Percentiles rank a stretch among this genome's conserved stretches.
Evolutionary conservation across 2,113 vertebrate genomes (phyloP).

Genomic region (Periophthalmus modestus): DNA sequence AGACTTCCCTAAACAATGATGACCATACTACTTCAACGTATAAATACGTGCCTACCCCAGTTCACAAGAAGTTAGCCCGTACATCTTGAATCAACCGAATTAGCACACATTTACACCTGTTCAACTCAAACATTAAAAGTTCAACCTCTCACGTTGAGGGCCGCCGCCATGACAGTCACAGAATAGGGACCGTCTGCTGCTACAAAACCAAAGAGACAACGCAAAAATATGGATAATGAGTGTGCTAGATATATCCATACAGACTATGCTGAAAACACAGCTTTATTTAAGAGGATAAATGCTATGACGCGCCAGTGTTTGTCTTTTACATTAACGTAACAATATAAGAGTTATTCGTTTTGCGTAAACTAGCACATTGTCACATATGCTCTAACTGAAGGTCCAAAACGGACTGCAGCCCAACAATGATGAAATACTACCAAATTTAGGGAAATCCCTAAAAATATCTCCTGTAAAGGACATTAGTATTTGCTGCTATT

Average conservation of each 20-base stretch:
- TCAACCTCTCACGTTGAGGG: not conserved
- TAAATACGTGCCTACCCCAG: not conserved
- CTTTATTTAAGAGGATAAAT: not conserved
- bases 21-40: not conserved
- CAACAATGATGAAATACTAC: slow-evolving; percentile 40
- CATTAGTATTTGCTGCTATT: not conserved
- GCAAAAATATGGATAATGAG: not conserved
- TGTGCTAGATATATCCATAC: not conserved
- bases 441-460: slow-evolving; percentile 2
- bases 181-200: slow-evolving; percentile 24
- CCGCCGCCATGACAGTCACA: slow-evolving; percentile 28
- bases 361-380: not conserved
- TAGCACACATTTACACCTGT: not conserved
- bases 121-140: not conserved
- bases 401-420: not conserved
- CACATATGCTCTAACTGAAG: slow-evolving; percentile 15
- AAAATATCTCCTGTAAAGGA: not conserved
- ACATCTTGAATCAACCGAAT: not conserved
- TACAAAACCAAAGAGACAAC: not conserved
- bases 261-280: not conserved
- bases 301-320: not conserved
- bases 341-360: slow-evolving; percentile 26
- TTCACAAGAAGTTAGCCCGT: not conserved
- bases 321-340: not conserved
- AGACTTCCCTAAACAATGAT: not conserved